Base-by-base conservation (phyloP, 2,113 vertebrate species). In the Rhinoptilus africanus region DNA sequence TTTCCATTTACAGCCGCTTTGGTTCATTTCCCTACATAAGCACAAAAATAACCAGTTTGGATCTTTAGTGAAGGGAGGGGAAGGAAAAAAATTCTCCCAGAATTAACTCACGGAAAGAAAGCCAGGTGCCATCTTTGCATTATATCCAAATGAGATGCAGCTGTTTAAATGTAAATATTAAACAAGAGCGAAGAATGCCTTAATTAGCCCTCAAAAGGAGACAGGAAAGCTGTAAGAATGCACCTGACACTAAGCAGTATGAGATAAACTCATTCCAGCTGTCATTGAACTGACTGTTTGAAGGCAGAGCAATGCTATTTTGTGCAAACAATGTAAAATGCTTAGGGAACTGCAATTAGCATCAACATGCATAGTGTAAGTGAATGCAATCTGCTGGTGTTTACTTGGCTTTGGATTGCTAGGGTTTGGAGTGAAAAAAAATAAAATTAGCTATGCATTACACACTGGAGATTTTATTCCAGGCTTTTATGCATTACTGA, bases 311-410 rank as follows among this genome's bases (percentile, higher is more conserved):
- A 89, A 75, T 87, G 95, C 60, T 95, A 93, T 98, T 98, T 97
- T 97, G 94, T 97, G 87, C 95, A 98, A 98, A 98, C 97, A 98
- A 98, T 97, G 90, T 89, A 95, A 96, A 97, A 97, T 92, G 96
- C 94, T 98, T 91, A 96, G 94, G 96, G 96, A 98, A 97, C 71
- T 43, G 96, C 97, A 98, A 97, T 98, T 98, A 98, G 96, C 97
- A 98, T 98, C 96, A 97, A 57, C 80, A 95, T 59, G 91, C 93
- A 97, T 97, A 97, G 92, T 92, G 79, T 93, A 94, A 98, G 89
- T 97, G 97, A 98, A 98, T 98, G 87, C 84, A 78, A 96, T 91
- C 95, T 98, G 97, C 98, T 98, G 97, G 92, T 97, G 95, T 98
- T 98, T 98, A 97, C 85, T 97, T 83, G 72, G 84, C 81, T 96